Base-by-base conservation (phyloP, 2,113 vertebrate genomes). In the Thymallus thymallus region DNA sequence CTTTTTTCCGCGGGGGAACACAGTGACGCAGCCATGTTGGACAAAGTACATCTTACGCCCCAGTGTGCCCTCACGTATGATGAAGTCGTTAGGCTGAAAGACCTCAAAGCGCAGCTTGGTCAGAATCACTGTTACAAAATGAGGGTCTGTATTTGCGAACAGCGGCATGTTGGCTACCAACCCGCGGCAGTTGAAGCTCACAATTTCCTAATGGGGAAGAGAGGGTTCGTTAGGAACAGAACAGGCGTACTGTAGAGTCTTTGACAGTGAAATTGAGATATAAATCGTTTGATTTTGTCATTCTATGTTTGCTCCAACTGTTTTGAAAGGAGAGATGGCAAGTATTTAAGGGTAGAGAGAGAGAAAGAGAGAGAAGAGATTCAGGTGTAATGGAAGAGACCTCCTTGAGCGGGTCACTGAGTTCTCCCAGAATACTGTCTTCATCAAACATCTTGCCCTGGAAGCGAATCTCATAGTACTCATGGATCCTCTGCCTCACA, bases 1-100 rank as follows among this genome's bases (percentile, higher is more conserved):
- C 77, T 95, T 97, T 65, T 93, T 96, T 80, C 95, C 95, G 35
- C 94, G 95, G 41, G 97, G 96, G 85, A 95, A 88, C 77, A 99
- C 94, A 0, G 94, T 96, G 71, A 97, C 96, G 30, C 95, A 90
- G 23, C 97, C 97, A 0, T 99, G 97, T 79, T 99, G 97, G 87
- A 99, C 97, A 86, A 99, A 99, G 85, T 98, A 99, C 97, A 99
- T 99, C 85, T 99, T 99, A 64, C 96, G 95, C 60, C 96, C 97
- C 35, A 98, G 93, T 0, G 95, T 95, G 60, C 96, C 96, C 89
- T 99, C 96, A 72, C 96, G 92, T 66, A 99, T 97, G 46, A 99
- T 93, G 5, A 94, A 91, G 88, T 99, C 96, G 64, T 90, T 93
- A 1, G 97, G 97, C 3, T 98, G 96, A 82, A 98, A 99, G 74